Base-by-base conservation (phyloP, 2,113 vertebrate species). In the Aldabrachelys gigantea region DNA sequence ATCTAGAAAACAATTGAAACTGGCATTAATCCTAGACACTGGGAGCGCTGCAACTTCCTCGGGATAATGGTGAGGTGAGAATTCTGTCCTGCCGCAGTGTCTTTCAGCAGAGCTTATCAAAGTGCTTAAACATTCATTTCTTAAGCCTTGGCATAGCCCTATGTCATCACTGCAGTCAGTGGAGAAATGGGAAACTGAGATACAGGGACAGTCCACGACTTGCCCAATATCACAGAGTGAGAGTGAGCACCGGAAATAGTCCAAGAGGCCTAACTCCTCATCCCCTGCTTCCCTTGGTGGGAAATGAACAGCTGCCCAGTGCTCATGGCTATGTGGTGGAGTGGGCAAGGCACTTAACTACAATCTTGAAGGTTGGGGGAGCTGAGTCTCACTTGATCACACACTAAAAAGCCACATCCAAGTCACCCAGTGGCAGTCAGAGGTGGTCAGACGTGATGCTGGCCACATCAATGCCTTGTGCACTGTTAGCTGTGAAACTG, bases 1-100 rank as follows among this genome's bases (percentile, higher is more conserved):
- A 99, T 98, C 99, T 99, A 98, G 95, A 97, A 93, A 78, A 91
- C 80, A 91, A 93, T 31, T 62, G 89, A 92, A 93, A 98, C 69
- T 95, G 56, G 41, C 19, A 49, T 85, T 85, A 56, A 85, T 65
- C 91, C 52, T 49, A 54, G 82, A 82, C 8, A 41, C 22, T 3
- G 29, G 72, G 56, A 57, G 38, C 31, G 17, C 4, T 8, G 52
- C 54, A 44, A 59, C 12, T 14, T n/a, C 41, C 75, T 6, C 11
- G 2, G 75, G 75, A 21, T 47, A 47, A 44, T 4, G 24, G 22
- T 75, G 38, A 17, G 9, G 44, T 53, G 56, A 80, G 75, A 80
- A 53, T 49, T 54, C 56, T n/a, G n/a, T 7, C 10, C 53, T 53
- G 25, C 52, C 41, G 8, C 22, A 25, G 24, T 69, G 7, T 59